These are phyloP conservation scores for Sesia bembeciformis DNA, from an alignment of 2,888 invertebrate genomes.

Conservation along the genomic window DNA sequence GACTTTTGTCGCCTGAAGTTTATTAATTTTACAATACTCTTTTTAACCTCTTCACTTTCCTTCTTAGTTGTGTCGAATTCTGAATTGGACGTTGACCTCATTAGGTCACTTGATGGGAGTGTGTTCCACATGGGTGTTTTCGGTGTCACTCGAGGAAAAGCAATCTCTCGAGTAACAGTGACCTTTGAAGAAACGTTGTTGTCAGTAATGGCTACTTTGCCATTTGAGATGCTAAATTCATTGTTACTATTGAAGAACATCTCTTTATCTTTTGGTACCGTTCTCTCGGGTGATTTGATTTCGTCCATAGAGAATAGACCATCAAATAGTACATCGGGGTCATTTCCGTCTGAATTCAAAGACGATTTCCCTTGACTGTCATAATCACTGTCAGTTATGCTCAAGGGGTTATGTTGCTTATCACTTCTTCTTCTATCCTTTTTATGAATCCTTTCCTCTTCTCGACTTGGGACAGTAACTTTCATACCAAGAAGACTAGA, in stretches of 20 bases:
- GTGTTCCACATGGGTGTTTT: too few species aligned
- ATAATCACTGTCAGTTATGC: constrained; percentile 34
- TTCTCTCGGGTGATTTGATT: constrained; percentile 31
- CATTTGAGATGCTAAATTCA: not conserved
- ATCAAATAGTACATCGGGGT: constrained; percentile 36
- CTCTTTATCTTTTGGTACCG: not conserved
- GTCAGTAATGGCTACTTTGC: too few species aligned
- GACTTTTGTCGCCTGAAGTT: constrained; percentile 23
- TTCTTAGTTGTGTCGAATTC: too few species aligned
- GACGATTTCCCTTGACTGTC: constrained; percentile 46
- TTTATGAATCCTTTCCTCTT: constrained; percentile 1
- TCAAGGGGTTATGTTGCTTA: not conserved
- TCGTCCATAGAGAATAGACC: constrained; percentile 52
- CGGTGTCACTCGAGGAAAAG: too few species aligned
- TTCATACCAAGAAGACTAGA: constrained; percentile 47
- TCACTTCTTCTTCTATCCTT: constrained; percentile 6
- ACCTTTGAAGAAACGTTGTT: too few species aligned
- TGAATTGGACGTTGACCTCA: too few species aligned
- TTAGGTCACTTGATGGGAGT: too few species aligned
- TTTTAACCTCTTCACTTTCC: constrained; percentile 30
- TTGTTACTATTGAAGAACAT: not conserved
- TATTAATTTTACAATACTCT: constrained; percentile 37
- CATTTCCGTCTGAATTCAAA: constrained; percentile 27
- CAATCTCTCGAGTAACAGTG: too few species aligned
- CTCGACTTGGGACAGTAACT: constrained; percentile 17